These are phyloP conservation scores for Gambusia holbrooki DNA, from an alignment of 2,113 vertebrate species.

Conservation along the genomic window DNA sequence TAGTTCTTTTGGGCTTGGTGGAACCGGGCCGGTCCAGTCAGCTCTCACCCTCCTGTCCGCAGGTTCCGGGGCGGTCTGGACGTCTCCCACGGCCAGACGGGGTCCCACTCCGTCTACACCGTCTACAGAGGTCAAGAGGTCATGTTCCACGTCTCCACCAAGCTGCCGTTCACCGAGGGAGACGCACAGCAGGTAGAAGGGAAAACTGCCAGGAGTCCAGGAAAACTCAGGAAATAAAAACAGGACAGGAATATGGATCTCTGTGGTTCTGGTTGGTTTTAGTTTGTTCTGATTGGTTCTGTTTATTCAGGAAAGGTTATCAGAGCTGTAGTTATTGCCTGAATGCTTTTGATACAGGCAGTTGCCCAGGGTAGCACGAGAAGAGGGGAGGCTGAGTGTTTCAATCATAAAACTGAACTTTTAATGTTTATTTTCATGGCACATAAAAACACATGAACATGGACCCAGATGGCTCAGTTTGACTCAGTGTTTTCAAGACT, in stretches of 20 bases:
- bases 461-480: background rate
- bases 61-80: constrained; percentile 95
- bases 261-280: background rate
- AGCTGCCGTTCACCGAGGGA: constrained; percentile 93
- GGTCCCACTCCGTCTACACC: constrained; percentile 91
- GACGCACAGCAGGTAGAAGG: constrained; percentile 89
- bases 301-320: background rate
- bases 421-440: too few relatives aligned
- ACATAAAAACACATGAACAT: too few relatives aligned
- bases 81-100: too few relatives aligned
- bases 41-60: background rate
- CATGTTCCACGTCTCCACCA: constrained; percentile 98
- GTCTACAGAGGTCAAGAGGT: constrained; percentile 90
- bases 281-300: background rate
- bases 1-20: background rate
- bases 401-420: too few relatives aligned
- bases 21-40: too few relatives aligned
- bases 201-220: background rate
- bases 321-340: background rate
- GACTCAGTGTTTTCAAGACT: background rate
- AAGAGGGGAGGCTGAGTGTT: too few relatives aligned
- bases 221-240: background rate
- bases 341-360: background rate
- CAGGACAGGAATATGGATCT: background rate
- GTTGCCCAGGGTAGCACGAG: background rate